phyloP scores from a whole-genome alignment of 2,797 vertebrate genomes.

The Pangasius djambal region DNA sequence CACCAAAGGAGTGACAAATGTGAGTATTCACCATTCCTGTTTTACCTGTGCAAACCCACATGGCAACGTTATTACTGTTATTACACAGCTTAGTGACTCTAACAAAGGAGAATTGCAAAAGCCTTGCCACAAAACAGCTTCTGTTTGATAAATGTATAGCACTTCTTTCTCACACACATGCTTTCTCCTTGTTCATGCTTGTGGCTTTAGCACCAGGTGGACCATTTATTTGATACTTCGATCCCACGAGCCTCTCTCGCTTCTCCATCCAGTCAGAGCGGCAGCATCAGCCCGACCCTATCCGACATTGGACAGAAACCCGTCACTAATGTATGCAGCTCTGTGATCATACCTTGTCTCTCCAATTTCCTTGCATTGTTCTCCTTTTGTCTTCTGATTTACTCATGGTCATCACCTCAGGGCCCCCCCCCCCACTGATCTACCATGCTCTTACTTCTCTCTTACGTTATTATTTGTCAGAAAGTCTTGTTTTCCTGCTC shows the following conservation, averaged over 20 bases:
- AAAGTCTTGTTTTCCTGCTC: background rate
- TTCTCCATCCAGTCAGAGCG: slow-evolving; percentile 71
- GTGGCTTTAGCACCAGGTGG: slow-evolving; percentile 60
- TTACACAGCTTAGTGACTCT: background rate
- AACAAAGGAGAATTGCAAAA: background rate
- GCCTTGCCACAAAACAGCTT: background rate
- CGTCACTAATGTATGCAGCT: slow-evolving; percentile 71
- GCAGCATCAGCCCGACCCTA: slow-evolving; percentile 72
- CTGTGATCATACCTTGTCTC: slow-evolving; percentile 57
- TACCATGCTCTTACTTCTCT: background rate
- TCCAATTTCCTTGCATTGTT: background rate
- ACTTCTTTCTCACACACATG: background rate
- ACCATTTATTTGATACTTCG: slow-evolving; percentile 74
- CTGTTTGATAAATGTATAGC: background rate
- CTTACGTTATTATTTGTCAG: background rate
- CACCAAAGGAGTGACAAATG: slow-evolving; percentile 80
- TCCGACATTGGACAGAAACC: slow-evolving; percentile 66
- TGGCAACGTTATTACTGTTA: background rate
- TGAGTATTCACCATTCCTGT: slow-evolving; percentile 66
- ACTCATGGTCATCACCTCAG: background rate
- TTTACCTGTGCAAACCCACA: slow-evolving; percentile 38
- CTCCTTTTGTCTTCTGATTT: background rate
- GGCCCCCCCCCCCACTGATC: background rate
- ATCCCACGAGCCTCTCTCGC: slow-evolving; percentile 85
- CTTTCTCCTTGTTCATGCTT: slow-evolving; percentile 28